Evolutionary conservation across 2,888 invertebrate species (phyloP), one percentile per base, ranked within the genome.

Genomic region (Norana najaformis): DNA sequence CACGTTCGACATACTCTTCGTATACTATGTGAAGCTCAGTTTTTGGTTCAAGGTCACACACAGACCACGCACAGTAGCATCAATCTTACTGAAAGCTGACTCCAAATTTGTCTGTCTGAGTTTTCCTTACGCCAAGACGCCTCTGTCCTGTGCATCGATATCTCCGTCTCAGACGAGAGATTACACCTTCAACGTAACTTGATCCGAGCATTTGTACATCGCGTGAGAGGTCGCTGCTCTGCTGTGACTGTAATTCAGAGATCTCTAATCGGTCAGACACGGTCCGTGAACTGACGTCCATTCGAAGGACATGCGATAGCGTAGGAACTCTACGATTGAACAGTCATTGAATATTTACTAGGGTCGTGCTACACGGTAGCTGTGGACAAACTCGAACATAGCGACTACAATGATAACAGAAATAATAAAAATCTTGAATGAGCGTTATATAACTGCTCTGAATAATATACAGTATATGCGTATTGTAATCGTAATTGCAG

Each of bases 161-260:
- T 69, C 69, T 69, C n/a, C n/a, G n/a, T 16, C 69, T n/a, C 69
- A 69, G 69, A 69, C 30, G n/a, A 69, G 69, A 69, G 69, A 13
- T 69, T 8, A 69, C 6, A 69, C 0, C 69, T n/a, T n/a, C n/a
- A 69, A 30, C 30, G 69, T 69, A 69, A 69, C n/a, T n/a, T 69
- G 69, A 69, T 69, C 69, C n/a, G n/a, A 69, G n/a, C 69, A 69
- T 30, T n/a, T n/a, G 69, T 13, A 69, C 13, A 69, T 1, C 30
- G 69, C 69, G 69, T 69, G 69, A 69, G 69, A 69, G 69, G 69
- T 69, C 69, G 69, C 69, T 69, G 69, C 69, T 69, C n/a, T 30
- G n/a, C n/a, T 69, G 69, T 69, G 53, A 8, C 16, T n/a, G 11
- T 30, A 47, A 8, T 47, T 47, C 69, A 13, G 23, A 16, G 1